phyloP scores from a whole-genome alignment of 2,113 vertebrate genomes.

The Monopterus albus region DNA sequence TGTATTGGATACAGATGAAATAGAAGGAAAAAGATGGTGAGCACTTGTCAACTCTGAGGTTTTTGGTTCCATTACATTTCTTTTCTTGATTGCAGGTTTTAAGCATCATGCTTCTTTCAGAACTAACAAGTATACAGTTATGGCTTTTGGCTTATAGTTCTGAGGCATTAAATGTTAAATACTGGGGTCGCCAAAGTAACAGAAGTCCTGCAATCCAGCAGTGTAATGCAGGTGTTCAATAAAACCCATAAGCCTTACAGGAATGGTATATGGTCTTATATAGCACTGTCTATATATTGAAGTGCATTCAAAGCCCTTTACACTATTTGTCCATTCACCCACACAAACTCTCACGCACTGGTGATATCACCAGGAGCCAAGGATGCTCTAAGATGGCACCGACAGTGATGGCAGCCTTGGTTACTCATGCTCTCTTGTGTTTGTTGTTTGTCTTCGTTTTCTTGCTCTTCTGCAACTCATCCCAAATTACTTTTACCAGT shows the following conservation, averaged over 20 bases:
- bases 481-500: too few relatives aligned
- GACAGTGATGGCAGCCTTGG: too few relatives aligned
- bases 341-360: too few relatives aligned
- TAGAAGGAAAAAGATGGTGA: not conserved
- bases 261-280: too few relatives aligned
- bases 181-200: not conserved
- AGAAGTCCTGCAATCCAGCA: slow-evolving; percentile 9
- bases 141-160: not conserved
- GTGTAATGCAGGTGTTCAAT: slow-evolving; percentile 4
- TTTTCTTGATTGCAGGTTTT: slow-evolving; percentile 17
- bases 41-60: slow-evolving; percentile 1
- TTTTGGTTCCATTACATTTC: not conserved
- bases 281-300: too few relatives aligned
- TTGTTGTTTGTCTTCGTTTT: too few relatives aligned
- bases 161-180: not conserved
- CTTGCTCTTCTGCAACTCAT: too few relatives aligned
- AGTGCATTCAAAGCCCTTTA: too few relatives aligned
- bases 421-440: too few relatives aligned
- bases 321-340: too few relatives aligned
- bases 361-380: too few relatives aligned
- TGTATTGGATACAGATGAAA: slow-evolving; percentile 39
- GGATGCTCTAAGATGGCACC: too few relatives aligned
- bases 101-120: not conserved
- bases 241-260: not conserved
- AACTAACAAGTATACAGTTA: slow-evolving; percentile 6